phyloP scores from a whole-genome alignment of 2,888 invertebrate species.

The Panzeria rudis region DNA sequence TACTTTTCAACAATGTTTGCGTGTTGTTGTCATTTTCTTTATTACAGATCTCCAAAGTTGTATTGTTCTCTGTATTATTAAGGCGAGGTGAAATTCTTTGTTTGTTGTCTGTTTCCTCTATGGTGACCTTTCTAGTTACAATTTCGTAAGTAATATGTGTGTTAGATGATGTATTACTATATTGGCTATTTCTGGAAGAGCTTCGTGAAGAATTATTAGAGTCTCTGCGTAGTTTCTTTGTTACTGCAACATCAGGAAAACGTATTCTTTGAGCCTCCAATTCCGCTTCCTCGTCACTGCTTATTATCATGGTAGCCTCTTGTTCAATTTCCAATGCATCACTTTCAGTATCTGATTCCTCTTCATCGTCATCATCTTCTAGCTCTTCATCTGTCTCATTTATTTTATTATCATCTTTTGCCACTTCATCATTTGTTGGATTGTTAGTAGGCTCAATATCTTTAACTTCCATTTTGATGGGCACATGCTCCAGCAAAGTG shows the following conservation, averaged over 20 bases:
- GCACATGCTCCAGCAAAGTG: slow-evolving; percentile 77
- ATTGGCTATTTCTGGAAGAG: slow-evolving; percentile 62
- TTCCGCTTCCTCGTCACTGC: slow-evolving; percentile 81
- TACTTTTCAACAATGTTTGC: slow-evolving; percentile 19
- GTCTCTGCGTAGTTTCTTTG: slow-evolving; percentile 63
- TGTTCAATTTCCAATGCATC: slow-evolving; percentile 74
- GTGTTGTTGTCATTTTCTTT: slow-evolving; percentile 31
- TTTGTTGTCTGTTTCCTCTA: slow-evolving; percentile 37
- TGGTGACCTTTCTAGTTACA: background rate
- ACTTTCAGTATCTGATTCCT: slow-evolving; percentile 73
- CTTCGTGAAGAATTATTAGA: slow-evolving; percentile 68
- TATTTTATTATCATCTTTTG: slow-evolving; percentile 49
- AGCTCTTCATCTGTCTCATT: slow-evolving; percentile 75
- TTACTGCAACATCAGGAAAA: slow-evolving; percentile 76
- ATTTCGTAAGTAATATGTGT: slow-evolving; percentile 8
- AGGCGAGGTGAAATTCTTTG: slow-evolving; percentile 49
- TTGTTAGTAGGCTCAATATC: slow-evolving; percentile 64
- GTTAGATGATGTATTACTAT: slow-evolving; percentile 40
- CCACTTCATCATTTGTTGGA: slow-evolving; percentile 39
- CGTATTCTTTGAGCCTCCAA: slow-evolving; percentile 80
- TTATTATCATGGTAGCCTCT: slow-evolving; percentile 77
- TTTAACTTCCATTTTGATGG: slow-evolving; percentile 75
- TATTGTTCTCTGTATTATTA: slow-evolving; percentile 34
- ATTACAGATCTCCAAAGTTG: slow-evolving; percentile 14
- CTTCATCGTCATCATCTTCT: slow-evolving; percentile 75